A percentile compares a stretch with the other conserved stretches of the same genome.
Conservation (phyloP, 2,888 invertebrate genomes). For the Myopa testacea region DNA sequence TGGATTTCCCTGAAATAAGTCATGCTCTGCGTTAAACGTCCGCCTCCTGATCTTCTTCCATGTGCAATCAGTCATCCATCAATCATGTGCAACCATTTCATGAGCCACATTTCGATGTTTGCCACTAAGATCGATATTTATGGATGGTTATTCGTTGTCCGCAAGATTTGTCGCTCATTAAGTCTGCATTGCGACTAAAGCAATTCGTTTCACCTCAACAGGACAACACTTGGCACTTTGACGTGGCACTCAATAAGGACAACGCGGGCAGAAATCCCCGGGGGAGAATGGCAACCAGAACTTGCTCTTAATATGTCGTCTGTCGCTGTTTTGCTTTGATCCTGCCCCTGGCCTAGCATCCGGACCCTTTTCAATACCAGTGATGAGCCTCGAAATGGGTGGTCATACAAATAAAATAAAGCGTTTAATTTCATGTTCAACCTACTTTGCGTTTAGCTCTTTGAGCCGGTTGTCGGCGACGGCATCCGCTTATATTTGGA, state of each 20-base stretch:
- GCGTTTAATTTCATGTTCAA: conserved; percentile 24
- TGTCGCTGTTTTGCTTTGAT: background rate
- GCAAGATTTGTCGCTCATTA: background rate
- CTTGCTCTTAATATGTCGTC: background rate
- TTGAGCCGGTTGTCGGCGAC: conserved; percentile 4
- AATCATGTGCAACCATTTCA: background rate
- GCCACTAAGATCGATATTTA: background rate
- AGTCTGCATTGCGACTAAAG: background rate
- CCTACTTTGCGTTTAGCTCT: conserved; percentile 31
- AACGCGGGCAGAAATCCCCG: background rate
- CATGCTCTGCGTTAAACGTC: no score
- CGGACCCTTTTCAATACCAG: background rate
- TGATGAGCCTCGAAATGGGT: conserved; percentile 29
- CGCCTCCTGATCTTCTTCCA: background rate
- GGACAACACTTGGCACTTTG: conserved; percentile 12
- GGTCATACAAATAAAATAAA: conserved; percentile 28
- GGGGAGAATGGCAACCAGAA: background rate
- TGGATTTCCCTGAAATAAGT: no score
- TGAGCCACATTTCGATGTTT: background rate
- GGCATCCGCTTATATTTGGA: conserved; percentile 10
- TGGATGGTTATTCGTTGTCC: background rate
- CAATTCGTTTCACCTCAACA: background rate
- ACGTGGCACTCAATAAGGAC: conserved; percentile 2
- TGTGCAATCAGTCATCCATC: conserved; percentile 10
- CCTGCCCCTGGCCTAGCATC: background rate